These are phyloP conservation scores for Eristalis intricaria DNA, from an alignment of 2,888 invertebrate species.

Conservation along the genomic window DNA sequence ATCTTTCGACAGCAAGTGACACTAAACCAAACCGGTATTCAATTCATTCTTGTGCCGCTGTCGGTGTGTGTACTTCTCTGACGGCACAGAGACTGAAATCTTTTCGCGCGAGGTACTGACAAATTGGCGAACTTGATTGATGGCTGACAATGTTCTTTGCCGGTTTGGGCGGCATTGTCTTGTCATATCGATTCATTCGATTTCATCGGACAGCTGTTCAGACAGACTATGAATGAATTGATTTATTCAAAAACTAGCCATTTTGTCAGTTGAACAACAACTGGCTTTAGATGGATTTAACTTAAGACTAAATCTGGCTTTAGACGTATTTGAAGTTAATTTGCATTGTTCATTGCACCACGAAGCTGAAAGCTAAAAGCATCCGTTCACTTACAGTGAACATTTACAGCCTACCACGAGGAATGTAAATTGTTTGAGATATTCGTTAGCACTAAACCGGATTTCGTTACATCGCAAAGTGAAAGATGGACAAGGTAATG, in stretches of 20 bases:
- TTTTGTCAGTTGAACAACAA: no score
- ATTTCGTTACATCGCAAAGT: background rate
- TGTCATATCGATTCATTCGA: no score
- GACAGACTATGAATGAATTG: no score
- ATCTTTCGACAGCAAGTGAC: background rate
- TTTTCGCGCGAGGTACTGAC: background rate
- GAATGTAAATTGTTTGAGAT: background rate
- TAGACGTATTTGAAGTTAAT: no score
- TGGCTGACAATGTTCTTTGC: conserved; percentile 24
- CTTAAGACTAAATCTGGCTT: no score
- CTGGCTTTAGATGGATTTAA: no score
- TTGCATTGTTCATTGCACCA: background rate
- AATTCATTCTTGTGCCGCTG: background rate
- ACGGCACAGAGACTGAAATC: no score
- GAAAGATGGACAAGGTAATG: background rate
- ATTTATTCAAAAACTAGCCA: no score
- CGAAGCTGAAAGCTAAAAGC: background rate
- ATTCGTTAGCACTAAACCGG: background rate
- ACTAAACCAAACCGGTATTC: background rate
- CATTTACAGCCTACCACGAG: background rate
- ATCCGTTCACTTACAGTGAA: background rate
- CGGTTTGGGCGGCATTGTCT: conserved; percentile 1
- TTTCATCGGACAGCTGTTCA: no score
- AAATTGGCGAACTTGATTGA: conserved; percentile 21
- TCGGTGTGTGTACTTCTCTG: background rate